These are phyloP conservation scores for Chaetogeoica ovagalla DNA, from an alignment of 2,888 invertebrate species.

Conservation along the genomic window DNA sequence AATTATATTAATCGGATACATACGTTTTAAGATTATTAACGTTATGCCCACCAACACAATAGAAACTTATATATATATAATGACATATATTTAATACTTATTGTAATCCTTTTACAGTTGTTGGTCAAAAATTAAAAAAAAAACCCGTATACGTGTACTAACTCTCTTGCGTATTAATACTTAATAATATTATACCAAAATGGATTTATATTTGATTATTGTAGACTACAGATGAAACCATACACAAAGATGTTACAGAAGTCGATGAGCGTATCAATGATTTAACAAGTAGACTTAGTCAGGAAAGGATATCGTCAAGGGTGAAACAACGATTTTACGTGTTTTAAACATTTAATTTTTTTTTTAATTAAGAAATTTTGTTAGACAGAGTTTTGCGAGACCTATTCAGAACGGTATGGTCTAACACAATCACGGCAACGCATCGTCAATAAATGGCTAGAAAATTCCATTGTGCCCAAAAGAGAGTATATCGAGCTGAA, in stretches of 20 bases:
- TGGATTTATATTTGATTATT: slow-evolving; percentile 16
- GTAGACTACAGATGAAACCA: slow-evolving; percentile 57
- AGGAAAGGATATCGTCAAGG: slow-evolving; percentile 55
- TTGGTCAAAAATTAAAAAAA: not conserved
- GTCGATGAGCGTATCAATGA: slow-evolving; percentile 57
- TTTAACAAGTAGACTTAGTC: slow-evolving; percentile 56
- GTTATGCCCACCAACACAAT: too few species aligned
- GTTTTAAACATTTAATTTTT: not conserved
- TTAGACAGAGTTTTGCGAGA: slow-evolving; percentile 44
- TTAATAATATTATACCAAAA: not conserved
- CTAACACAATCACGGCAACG: slow-evolving; percentile 3
- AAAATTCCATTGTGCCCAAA: slow-evolving; percentile 8
- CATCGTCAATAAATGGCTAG: slow-evolving; percentile 9
- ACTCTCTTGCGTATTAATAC: not conserved
- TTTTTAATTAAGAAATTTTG: slow-evolving; percentile 32
- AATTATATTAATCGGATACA: too few species aligned
- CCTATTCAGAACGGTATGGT: slow-evolving; percentile 34
- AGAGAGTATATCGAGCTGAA: slow-evolving; percentile 13
- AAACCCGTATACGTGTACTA: not conserved
- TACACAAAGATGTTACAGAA: slow-evolving; percentile 57
- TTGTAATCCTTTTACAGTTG: not conserved
- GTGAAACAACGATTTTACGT: slow-evolving; percentile 11
- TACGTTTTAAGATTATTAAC: too few species aligned
- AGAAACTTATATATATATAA: too few species aligned
- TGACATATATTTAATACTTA: too few species aligned